Base-by-base conservation (phyloP, 2,888 invertebrate species). In the Zhengitettix transpicula region DNA sequence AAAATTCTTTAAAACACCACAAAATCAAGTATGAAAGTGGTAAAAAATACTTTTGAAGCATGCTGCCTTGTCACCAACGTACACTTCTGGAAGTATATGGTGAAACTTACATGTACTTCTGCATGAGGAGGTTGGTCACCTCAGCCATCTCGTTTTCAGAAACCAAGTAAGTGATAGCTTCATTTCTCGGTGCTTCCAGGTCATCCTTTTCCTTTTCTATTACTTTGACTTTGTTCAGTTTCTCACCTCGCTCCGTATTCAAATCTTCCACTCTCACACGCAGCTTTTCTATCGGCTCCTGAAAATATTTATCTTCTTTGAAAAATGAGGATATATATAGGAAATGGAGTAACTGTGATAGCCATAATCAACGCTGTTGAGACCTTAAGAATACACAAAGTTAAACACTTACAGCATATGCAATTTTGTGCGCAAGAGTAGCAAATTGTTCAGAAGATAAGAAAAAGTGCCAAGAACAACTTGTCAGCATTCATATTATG, bases 191-290 rank as follows among this genome's bases (percentile, higher is more conserved):
- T 62, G 80, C 82, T 67, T 87, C 82, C 57, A 94, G 73, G 66
- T 85, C 85, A 61, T 83, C 81, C 72, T 89, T 84, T 70, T 93
- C 92, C 58, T 83, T 83, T 68, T 90, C 85, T 10, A 92, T 85
- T 41, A 89, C 73, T 67, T 89, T 87, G 9, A 94, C 84, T 62
- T 93, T 79, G 71, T 92, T 91, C 58, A 92, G 73, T 74, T 90
- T 92, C 69, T 90, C 90, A 15, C 83, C 81, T 16, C 89, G 77
- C 67, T 81, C 78, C 60, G 88, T 88, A 5, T 83, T 81, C 58
- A 89, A 73, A 42, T 81, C 76, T 66, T 91, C 90, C 0, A 93
- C 83, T 66, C 83, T 81, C 11, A 81, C 77, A 16, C 80, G 76
- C 14, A 98, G 77, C 67, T 85, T 80, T 59, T 82, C 80, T 62